phyloP scores from a whole-genome alignment of 2,888 invertebrate species.

The Glomeris marginata region DNA sequence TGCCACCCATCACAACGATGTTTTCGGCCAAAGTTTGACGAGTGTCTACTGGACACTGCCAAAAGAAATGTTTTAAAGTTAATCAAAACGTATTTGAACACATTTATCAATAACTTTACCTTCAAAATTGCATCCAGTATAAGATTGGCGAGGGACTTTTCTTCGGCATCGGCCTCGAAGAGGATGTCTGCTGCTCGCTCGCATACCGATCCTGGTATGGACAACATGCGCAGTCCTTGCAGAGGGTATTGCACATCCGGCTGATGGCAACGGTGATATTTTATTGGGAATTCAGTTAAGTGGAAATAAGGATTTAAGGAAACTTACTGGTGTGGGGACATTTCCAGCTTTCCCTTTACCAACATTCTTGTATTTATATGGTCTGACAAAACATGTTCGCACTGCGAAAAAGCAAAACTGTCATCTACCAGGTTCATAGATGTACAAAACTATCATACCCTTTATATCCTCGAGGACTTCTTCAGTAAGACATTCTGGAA shows the following conservation, averaged over 20 bases:
- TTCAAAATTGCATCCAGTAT: conserved; percentile 64
- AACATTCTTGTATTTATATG: conserved; percentile 31
- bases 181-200: conserved; percentile 71
- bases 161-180: conserved; percentile 70
- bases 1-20: conserved; percentile 75
- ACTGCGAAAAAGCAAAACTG: conserved; percentile 31
- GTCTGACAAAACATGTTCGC: conserved; percentile 76
- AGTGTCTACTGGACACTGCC: conserved; percentile 65
- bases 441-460: conserved; percentile 29
- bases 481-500: conserved; percentile 23
- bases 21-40: conserved; percentile 62
- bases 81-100: neutral
- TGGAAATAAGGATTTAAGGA: too few species aligned
- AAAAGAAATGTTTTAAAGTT: conserved; percentile 18
- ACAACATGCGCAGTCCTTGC: conserved; percentile 43
- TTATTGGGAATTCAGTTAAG: too few species aligned
- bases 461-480: conserved; percentile 59
- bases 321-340: conserved; percentile 24
- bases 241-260: conserved; percentile 48
- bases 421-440: neutral
- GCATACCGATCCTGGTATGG: conserved; percentile 51
- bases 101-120: conserved; percentile 28
- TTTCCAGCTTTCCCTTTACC: too few species aligned
- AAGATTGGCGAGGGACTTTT: conserved; percentile 64
- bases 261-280: too few species aligned